A percentile compares a stretch with the other conserved stretches of the same genome.
Evolutionary conservation across 2,797 vertebrate genomes (phyloP).

Genomic region (Schizothorax lantsangensis): DNA sequence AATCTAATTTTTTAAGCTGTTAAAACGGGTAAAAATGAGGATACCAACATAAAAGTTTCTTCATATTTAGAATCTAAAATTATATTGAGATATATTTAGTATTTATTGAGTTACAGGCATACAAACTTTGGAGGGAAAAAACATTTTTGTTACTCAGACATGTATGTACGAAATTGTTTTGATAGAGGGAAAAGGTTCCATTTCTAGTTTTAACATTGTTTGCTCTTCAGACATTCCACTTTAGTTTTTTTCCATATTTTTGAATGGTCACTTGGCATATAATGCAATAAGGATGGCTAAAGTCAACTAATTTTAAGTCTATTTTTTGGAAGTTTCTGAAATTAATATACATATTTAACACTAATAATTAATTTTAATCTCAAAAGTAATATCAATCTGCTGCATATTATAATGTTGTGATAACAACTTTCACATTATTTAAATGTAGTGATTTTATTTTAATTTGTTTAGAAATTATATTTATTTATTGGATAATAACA

Average conservation of each 20-base stretch:
- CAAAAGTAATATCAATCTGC: background rate
- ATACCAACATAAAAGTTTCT: background rate
- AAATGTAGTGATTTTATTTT: background rate
- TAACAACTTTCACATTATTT: background rate
- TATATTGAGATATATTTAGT: background rate
- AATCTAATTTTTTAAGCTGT: background rate
- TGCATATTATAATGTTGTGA: background rate
- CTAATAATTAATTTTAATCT: background rate
- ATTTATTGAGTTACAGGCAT: background rate
- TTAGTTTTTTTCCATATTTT: background rate
- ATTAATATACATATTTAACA: background rate
- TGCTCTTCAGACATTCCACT: background rate
- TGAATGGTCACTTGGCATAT: background rate
- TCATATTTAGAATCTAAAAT: background rate
- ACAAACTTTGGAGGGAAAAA: background rate
- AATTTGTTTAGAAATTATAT: background rate
- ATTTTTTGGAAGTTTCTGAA: background rate
- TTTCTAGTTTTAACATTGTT: background rate
- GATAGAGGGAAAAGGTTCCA: background rate
- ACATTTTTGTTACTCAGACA: background rate
- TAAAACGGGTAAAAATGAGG: background rate
- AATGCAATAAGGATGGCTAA: background rate
- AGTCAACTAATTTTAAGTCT: background rate
- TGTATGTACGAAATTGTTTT: background rate
- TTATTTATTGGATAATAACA: background rate